Conservation (phyloP, 2,113 vertebrate genomes). For the Bujurquina vittata region DNA sequence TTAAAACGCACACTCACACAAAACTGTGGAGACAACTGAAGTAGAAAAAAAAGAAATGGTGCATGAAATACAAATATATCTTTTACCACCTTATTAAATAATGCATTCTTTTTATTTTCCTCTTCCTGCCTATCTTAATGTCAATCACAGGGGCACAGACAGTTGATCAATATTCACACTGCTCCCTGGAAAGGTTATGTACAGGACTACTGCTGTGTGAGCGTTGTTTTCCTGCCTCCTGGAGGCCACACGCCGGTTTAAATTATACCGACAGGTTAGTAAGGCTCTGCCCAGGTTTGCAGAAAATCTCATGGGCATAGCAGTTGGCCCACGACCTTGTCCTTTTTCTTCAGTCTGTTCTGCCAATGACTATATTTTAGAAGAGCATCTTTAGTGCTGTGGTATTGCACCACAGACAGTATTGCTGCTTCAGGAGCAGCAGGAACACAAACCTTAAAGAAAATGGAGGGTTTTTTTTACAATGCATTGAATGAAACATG, state of each 20-base stretch:
- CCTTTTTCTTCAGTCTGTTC: constrained; percentile 10
- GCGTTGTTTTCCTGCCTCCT: constrained; percentile 18
- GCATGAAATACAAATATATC: neutral
- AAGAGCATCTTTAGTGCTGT: neutral
- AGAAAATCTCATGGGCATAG: constrained; percentile 35
- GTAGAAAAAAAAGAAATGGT: neutral
- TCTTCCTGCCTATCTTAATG: constrained; percentile 8
- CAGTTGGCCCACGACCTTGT: constrained; percentile 51
- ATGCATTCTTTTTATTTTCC: constrained; percentile 7
- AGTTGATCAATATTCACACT: constrained; percentile 39
- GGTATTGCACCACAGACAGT: neutral
- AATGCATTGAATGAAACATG: neutral
- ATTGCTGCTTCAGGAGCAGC: neutral
- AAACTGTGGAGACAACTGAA: neutral
- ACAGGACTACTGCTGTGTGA: constrained; percentile 5
- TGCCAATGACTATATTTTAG: constrained; percentile 17
- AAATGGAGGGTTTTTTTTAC: neutral
- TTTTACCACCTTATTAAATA: neutral
- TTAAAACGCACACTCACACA: neutral
- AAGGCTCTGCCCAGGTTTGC: neutral
- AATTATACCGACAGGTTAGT: constrained; percentile 45
- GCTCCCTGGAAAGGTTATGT: constrained; percentile 35
- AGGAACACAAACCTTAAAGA: neutral
- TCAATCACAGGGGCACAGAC: constrained; percentile 26
- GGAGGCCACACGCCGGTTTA: constrained; percentile 23